phyloP scores from a whole-genome alignment of 2,113 vertebrate species.

The Anhinga rufa region DNA sequence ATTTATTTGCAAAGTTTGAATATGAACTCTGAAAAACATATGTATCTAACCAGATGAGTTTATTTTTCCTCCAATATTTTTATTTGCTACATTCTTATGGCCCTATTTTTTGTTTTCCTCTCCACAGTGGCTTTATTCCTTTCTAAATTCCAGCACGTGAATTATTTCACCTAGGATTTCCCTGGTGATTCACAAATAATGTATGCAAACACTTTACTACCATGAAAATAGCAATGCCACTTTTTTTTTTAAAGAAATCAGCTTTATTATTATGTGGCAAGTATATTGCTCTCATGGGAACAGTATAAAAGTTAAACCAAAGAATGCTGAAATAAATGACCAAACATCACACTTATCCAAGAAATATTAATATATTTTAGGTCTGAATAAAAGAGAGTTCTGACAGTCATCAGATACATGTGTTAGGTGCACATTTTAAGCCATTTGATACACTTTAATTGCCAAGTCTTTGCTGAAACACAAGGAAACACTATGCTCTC shows the following conservation, averaged over 20 bases:
- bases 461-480: background rate
- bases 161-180: conserved; percentile 27
- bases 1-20: background rate
- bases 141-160: background rate
- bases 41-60: background rate
- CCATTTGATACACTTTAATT: background rate
- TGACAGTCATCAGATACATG: background rate
- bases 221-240: background rate
- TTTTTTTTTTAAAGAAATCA: background rate
- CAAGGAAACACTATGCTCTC: background rate
- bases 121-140: background rate
- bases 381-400: background rate
- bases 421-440: background rate
- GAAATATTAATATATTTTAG: background rate
- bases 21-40: background rate
- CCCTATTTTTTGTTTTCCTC: background rate
- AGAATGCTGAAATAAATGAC: background rate
- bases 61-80: background rate
- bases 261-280: background rate
- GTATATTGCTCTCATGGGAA: background rate
- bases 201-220: background rate
- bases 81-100: background rate
- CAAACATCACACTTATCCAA: background rate
- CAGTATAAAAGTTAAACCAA: background rate
- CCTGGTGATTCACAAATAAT: background rate